Base-by-base conservation (phyloP, 2,113 vertebrate species). In the Lutjanus erythropterus region DNA sequence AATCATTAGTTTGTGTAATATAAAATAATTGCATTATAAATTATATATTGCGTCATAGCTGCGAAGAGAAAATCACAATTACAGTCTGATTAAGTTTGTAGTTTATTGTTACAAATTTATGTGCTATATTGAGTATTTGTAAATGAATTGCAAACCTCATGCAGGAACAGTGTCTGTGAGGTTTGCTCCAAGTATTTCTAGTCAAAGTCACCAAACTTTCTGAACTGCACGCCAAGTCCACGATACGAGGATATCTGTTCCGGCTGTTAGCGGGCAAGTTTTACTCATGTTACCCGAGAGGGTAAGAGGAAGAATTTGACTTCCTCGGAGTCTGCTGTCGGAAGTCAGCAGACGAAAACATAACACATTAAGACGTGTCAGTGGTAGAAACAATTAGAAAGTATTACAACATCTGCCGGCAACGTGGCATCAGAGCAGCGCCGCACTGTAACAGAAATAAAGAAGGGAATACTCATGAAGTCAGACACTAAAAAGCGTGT, bases 271-370 rank as follows among this genome's bases (percentile, higher is more conserved):
- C 21, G 41, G 4, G 18, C 25, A 19, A 16, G 18, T 49, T 35
- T 23, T 29, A 33, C 8, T 66, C 29, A 33, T 14, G 59, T 65
- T 31, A 31, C 44, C 62, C 10, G 9, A 37, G 65, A 25, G n/a
- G n/a, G 65, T 9, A 16, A 52, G 15, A 9, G 21, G 25, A 29
- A 14, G 35, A 31, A 15, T 12, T 15, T 37, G 35, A 70, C 44
- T 66, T 21, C 47, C 31, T 23, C 27, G 1, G 8, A 46, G 27
- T 8, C 41, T 15, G 42, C 64, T 39, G 47, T 25, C 47, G 23
- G 39, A 33, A 71, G 39, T 23, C 69, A 33, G 27, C 39, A n/a
- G 53, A 71, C 19, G 8, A 23, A 71, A 71, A 71, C 39, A 18
- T 19, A 59, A 59, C 53, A 46, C 14, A 23, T 44, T 37, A 9